Evolutionary conservation across 1,140 invertebrate genomes (phyloP).

Genomic region (Cherax quadricarinatus): DNA sequence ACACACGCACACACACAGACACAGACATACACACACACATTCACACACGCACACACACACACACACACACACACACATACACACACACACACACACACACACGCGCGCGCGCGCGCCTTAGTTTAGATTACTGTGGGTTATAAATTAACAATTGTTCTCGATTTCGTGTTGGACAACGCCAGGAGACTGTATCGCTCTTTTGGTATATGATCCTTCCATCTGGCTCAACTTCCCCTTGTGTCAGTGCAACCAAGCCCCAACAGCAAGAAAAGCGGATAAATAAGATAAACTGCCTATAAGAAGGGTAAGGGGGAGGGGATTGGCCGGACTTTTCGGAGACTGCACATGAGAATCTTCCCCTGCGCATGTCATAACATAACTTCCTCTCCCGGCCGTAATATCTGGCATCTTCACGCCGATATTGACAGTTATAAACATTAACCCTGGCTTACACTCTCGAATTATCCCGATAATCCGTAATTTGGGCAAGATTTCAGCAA

Average conservation of each 20-base stretch:
- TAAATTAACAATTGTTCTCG: constrained; percentile 29
- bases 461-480: constrained; percentile 66
- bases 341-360: not conserved
- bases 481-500: constrained; percentile 68
- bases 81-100: too few species aligned
- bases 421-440: constrained; percentile 70
- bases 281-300: too few species aligned
- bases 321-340: too few species aligned
- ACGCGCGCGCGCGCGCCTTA: not conserved
- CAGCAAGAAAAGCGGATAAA: too few species aligned
- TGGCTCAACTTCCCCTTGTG: too few species aligned
- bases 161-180: not conserved
- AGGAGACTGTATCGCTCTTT: constrained; percentile 3
- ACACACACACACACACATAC: too few species aligned
- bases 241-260: too few species aligned
- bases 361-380: constrained; percentile 44
- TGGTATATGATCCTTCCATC: constrained; percentile 25
- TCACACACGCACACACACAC: not conserved
- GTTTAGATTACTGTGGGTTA: constrained; percentile 19
- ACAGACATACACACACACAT: too few species aligned
- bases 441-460: constrained; percentile 46
- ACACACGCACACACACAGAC: too few species aligned
- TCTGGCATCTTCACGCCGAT: constrained; percentile 66
- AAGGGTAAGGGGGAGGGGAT: too few species aligned
- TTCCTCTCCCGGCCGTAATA: constrained; percentile 38